Evolutionary conservation across 2,888 invertebrate species (phyloP), one percentile per base, ranked within the genome.

Genomic region (Camptogramma bilineatum): DNA sequence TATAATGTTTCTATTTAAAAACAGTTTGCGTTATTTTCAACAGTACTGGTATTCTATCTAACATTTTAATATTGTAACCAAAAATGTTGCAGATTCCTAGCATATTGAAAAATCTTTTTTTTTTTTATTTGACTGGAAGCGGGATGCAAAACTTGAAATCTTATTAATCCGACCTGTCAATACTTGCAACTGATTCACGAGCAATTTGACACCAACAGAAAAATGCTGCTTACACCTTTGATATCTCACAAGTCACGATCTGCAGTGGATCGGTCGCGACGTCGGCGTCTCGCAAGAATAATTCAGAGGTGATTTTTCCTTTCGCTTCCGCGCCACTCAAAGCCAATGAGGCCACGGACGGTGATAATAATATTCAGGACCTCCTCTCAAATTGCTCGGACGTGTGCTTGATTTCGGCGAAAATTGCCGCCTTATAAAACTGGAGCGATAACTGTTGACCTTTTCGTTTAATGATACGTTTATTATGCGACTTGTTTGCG

Each of bases 281-380:
- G 68, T 70, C 68, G 68, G 54, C 56, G 72, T 71, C 75, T 79
- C 75, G 73, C 74, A 75, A 79, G 76, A 75, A 78, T 77, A 77
- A 79, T 78, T 81, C 78, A 72, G 74, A 75, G 76, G 75, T 79
- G 77, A 78, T 83, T 84, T 82, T 83, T 80, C 76, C 74, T 72
- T 73, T 72, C 73, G 75, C 78, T 81, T 81, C 78, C 79, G 79
- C 76, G 74, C 75, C 78, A 77, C 77, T 82, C 79, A 79, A 77
- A 76, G 75, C 70, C 76, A 80, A 83, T 74, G 78, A 80, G 80
- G 73, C 72, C 79, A 73, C 76, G 76, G 69, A 71, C 77, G 67
- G 75, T 78, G 79, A 81, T 82, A 83, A 83, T 84, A 82, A 83
- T 84, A 86, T 85, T 85, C 81, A 82, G 82, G 80, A 81, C 80